These are phyloP conservation scores for Ericerus pela DNA, from an alignment of 1,140 invertebrate genomes.

Conservation along the genomic window DNA sequence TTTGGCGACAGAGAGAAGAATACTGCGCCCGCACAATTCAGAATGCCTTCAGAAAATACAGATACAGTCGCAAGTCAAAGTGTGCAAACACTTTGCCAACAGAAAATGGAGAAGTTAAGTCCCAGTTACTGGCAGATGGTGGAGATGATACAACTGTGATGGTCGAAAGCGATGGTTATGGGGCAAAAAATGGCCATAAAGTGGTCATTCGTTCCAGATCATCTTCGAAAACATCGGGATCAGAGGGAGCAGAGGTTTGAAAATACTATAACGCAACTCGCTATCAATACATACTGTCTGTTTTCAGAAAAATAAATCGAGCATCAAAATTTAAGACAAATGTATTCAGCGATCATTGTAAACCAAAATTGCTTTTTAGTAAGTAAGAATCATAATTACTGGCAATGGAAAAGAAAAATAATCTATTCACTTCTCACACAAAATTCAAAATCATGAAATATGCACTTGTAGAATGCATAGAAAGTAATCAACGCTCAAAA, in stretches of 20 bases:
- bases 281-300: no score
- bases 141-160: conserved; percentile 59
- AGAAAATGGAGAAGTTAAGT: conserved; percentile 23
- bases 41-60: conserved; percentile 79
- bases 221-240: conserved; percentile 58
- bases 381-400: no score
- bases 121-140: conserved; percentile 32
- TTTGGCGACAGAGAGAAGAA: conserved; percentile 88
- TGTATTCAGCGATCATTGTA: no score
- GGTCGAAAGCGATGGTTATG: conserved; percentile 62
- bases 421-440: no score
- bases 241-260: conserved; percentile 72
- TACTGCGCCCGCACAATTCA: conserved; percentile 91
- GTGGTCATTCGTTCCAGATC: conserved; percentile 76
- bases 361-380: no score
- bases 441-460: no score
- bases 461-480: no score
- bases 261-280: no score
- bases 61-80: conserved; percentile 34
- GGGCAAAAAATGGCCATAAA: conserved; percentile 69
- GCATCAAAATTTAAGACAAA: no score
- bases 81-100: conserved; percentile 35
- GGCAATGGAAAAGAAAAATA: no score
- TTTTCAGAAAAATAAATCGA: no score
- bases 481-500: no score